Conservation (phyloP, 2,888 invertebrate genomes). For the Hydriomena furcata region DNA sequence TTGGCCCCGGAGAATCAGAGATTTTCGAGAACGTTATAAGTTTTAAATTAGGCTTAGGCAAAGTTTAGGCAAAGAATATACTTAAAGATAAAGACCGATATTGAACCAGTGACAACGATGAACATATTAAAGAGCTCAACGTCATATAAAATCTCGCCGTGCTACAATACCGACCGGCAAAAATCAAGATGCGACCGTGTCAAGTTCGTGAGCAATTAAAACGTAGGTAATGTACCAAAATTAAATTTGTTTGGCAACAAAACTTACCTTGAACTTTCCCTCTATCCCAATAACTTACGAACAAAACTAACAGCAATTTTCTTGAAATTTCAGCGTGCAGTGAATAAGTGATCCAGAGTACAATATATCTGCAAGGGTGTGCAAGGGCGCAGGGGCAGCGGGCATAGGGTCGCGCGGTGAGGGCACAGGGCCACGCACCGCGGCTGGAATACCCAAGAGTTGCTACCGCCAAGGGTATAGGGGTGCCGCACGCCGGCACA, state of each 20-base stretch:
- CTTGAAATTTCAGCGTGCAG: constrained; percentile 44
- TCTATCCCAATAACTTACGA: constrained; percentile 20
- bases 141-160: too few relatives aligned
- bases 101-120: too few relatives aligned
- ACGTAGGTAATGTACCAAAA: too few relatives aligned
- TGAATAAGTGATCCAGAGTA: constrained; percentile 37
- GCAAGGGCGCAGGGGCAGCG: constrained; percentile 66
- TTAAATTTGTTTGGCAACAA: background rate
- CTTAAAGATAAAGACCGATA: too few relatives aligned
- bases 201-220: background rate
- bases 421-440: constrained; percentile 57
- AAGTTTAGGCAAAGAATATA: too few relatives aligned
- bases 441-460: constrained; percentile 7
- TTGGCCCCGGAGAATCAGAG: too few relatives aligned
- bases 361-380: constrained; percentile 50
- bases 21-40: too few relatives aligned
- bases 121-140: too few relatives aligned
- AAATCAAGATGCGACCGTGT: too few relatives aligned
- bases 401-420: constrained; percentile 55
- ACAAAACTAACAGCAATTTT: constrained; percentile 30
- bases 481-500: constrained; percentile 41
- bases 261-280: constrained; percentile 16
- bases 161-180: too few relatives aligned
- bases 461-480: constrained; percentile 61
- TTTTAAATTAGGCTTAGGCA: too few relatives aligned